Conservation (phyloP, 2,888 invertebrate species). For the Lasioglossum leucozonium region DNA sequence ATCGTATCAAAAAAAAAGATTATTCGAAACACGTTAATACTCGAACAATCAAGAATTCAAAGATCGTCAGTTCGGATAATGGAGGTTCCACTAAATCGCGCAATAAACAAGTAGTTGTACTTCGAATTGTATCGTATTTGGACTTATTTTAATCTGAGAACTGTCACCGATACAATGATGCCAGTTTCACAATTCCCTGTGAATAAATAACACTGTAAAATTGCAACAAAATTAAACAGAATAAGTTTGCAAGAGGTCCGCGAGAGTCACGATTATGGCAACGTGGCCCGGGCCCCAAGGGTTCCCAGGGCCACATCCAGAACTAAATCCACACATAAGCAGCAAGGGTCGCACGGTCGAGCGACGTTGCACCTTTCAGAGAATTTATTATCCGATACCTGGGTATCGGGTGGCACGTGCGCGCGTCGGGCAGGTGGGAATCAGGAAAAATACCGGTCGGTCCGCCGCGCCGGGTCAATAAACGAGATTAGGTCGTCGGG, state of each 20-base stretch:
- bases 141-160: not conserved
- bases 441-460: slow-evolving; percentile 19
- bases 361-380: slow-evolving; percentile 6
- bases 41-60: not conserved
- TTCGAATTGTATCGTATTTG: not conserved
- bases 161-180: not conserved
- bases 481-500: slow-evolving; percentile 54
- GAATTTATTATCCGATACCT: slow-evolving; percentile 15
- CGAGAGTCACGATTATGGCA: not conserved
- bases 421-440: slow-evolving; percentile 39
- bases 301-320: not conserved
- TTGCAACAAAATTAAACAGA: not conserved
- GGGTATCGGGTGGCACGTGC: slow-evolving; percentile 2
- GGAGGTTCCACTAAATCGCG: not conserved
- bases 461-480: slow-evolving; percentile 50
- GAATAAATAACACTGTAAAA: not conserved
- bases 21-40: too few relatives aligned
- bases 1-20: too few relatives aligned
- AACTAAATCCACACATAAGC: not conserved
- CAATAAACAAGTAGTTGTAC: not conserved
- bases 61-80: not conserved
- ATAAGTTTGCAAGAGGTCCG: not conserved
- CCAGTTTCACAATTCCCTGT: not conserved
- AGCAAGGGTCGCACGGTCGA: not conserved
- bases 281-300: not conserved